Base-by-base conservation (phyloP, 2,797 vertebrate genomes). In the Microtus obscurus region DNA sequence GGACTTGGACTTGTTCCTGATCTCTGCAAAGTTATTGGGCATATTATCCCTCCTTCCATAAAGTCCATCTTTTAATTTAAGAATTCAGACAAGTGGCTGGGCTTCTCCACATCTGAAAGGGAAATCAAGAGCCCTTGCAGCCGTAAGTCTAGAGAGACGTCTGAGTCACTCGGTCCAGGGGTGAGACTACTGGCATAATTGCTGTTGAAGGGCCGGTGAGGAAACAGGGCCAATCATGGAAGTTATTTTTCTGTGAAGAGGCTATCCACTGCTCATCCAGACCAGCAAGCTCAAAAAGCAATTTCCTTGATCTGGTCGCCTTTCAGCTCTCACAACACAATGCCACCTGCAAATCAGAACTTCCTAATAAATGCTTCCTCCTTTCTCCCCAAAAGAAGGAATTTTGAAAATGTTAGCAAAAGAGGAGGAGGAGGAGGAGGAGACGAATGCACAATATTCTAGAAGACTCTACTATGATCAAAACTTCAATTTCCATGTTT, bases 231-330 rank as follows among this genome's bases (percentile, higher is more conserved):
- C 78, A 89, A 23, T 80, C 53, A 16, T 34, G 53, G 21, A 92
- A 91, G 45, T 87, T 78, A 67, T 80, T 96, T 96, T 89, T 82
- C 80, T 92, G 91, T 87, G 79, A 90, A 93, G 79, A 91, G 23
- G 48, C 71, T 89, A n/a, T 78, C 95, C 69, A 40, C n/a, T 90
- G 31, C 79, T 94, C 90, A 92, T 95, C 93, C 43, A 89, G 86
- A 86, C 48, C 53, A 76, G 14, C 31, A 40, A 83, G 65, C 74
- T 92, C 93, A 93, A 90, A 53, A 90, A 94, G 53, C 77, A 94
- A 25, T 90, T 97, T 96, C 85, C 65, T 96, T 45, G 87, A 81
- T 61, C 90, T 95, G 79, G 23, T 69, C 87, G 76, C 77, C 29
- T 87, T 65, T 95, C 90, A 63, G 76, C 17, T 29, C 37, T 71